Conservation (phyloP, 92 coral and sea anemone species). For the Hydrozoanthus gracilis region DNA sequence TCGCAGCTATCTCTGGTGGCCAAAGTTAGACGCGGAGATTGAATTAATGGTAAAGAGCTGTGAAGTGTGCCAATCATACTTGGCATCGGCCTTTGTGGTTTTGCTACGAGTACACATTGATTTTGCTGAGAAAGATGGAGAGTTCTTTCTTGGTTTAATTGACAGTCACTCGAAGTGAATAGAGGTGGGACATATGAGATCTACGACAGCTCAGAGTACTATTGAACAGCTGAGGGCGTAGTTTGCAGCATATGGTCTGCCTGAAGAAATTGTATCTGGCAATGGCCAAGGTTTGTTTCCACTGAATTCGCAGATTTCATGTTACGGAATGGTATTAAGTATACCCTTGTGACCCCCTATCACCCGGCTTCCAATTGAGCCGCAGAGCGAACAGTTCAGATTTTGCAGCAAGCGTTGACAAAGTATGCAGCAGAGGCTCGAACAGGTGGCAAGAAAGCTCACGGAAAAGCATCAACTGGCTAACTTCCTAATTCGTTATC, state of each 20-base stretch:
- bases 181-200: constrained; percentile 55
- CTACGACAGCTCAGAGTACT: constrained; percentile 57
- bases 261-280: constrained; percentile 55
- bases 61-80: constrained; percentile 50
- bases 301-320: constrained; percentile 46
- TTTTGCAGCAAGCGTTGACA: constrained; percentile 52
- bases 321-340: constrained; percentile 47
- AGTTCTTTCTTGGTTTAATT: constrained; percentile 49
- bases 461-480: neutral
- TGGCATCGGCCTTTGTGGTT: constrained; percentile 56
- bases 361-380: constrained; percentile 65
- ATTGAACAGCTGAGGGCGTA: constrained; percentile 54
- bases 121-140: constrained; percentile 63
- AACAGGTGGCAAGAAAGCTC: constrained; percentile 33
- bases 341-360: constrained; percentile 50
- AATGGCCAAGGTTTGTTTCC: constrained; percentile 61
- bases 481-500: neutral
- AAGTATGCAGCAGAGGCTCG: constrained; percentile 51
- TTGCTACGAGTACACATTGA: constrained; percentile 65
- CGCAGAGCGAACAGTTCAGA: constrained; percentile 58
- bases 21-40: constrained; percentile 57
- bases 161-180: constrained; percentile 79
- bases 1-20: constrained; percentile 51
- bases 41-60: constrained; percentile 42
- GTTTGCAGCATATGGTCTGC: constrained; percentile 62